Base-by-base conservation (phyloP, 2,888 invertebrate genomes). In the Ecdyonurus torrentis region DNA sequence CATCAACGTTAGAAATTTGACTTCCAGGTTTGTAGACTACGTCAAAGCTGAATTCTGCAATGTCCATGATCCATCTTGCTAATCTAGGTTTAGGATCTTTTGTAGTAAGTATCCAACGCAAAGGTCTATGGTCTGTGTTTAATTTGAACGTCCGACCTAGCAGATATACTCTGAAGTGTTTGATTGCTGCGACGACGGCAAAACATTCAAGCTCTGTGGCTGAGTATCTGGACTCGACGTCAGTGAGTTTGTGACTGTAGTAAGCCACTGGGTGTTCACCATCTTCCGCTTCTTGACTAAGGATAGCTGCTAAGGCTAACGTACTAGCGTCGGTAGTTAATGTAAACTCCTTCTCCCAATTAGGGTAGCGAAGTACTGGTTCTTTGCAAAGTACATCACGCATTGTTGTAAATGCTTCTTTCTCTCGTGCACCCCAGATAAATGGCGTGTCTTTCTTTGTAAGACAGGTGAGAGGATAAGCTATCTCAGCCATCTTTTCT, bases 31-130 rank as follows among this genome's bases (percentile, higher is more conserved):
- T 2, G 25, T 58, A 23, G n/a, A 58, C 2, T 22, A 62, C 25
- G 2, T 62, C 58, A 50, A 62, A 62, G 24, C 24, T 19, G 58
- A 37, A 62, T 52, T 62, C 62, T 2, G 7, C 19, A 1, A 62
- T 20, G 10, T 50, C 59, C 62, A 62, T 23, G 23, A 52, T 22
- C 62, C 62, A 62, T 2, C 62, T n/a, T 7, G 62, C 23, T 3
- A 61, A 20, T 19, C 61, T 7, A 10, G 61, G 23, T n/a, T 37
- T 3, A 7, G 5, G 1, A 1, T 19, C n/a, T 23, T 2, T n/a
- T 20, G n/a, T 18, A 25, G 19, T 61, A 23, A n/a, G 19, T 23
- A 1, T n/a, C 50, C 18, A 25, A n/a, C 7, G 15, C 5, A 5
- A 7, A 52, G 19, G 60, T 7, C 15, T 10, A 10, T 7, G 15